Percentiles rank a stretch among this genome's conserved stretches.
Conservation (phyloP, 2,797 vertebrate species). For the Harpagifer antarcticus region DNA sequence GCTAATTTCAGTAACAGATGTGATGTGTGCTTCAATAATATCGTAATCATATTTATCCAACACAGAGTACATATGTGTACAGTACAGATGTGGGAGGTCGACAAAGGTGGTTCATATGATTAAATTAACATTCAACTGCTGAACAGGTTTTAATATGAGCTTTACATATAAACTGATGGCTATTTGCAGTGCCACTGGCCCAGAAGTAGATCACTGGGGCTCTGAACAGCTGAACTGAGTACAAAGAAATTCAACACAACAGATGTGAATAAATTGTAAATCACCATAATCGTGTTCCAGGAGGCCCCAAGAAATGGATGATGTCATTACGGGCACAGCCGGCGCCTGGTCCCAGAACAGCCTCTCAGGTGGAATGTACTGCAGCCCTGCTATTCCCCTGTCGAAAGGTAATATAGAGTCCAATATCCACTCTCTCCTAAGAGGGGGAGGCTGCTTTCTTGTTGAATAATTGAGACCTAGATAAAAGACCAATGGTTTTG, state of each 20-base stretch:
- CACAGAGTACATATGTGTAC: constrained; percentile 24
- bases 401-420: constrained; percentile 83
- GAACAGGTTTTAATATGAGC: constrained; percentile 44
- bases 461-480: constrained; percentile 86
- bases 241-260: constrained; percentile 76
- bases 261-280: constrained; percentile 84
- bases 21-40: constrained; percentile 30
- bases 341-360: constrained; percentile 77
- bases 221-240: constrained; percentile 63
- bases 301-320: constrained; percentile 82
- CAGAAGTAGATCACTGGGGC: constrained; percentile 66
- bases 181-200: constrained; percentile 45
- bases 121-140: constrained; percentile 40
- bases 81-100: constrained; percentile 32
- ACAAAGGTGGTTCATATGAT: constrained; percentile 48
- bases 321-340: constrained; percentile 83
- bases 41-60: constrained; percentile 35
- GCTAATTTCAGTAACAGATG: constrained; percentile 58
- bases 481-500: constrained; percentile 80
- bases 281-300: constrained; percentile 82
- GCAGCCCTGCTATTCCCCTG: constrained; percentile 74
- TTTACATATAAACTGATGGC: constrained; percentile 39
- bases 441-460: constrained; percentile 72
- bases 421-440: constrained; percentile 78
- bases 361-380: constrained; percentile 79